A percentile compares a stretch with the other conserved stretches of the same genome.
Evolutionary conservation across 1,140 invertebrate species (phyloP).

Genomic region (Lepidostoma basale): DNA sequence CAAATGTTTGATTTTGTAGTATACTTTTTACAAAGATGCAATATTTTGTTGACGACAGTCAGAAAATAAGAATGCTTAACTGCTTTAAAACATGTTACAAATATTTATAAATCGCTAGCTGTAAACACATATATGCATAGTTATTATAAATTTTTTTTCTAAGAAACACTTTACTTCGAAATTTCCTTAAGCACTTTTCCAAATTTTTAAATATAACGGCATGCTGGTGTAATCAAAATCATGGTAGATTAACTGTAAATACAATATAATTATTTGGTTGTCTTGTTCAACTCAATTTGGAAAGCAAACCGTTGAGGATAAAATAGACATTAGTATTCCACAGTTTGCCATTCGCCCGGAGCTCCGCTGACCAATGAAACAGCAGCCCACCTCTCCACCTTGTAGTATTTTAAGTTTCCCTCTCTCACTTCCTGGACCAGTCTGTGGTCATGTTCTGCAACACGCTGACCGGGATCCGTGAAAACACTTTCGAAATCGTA

Average conservation of each 20-base stretch:
- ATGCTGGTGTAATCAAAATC: not conserved
- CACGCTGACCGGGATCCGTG: not conserved
- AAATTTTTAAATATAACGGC: not conserved
- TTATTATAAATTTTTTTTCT: no score
- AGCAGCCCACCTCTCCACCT: slow-evolving; percentile 25
- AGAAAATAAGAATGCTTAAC: no score
- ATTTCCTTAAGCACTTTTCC: no score
- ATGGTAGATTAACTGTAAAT: not conserved
- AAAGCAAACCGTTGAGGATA: not conserved
- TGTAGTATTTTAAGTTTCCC: slow-evolving; percentile 21
- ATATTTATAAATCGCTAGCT: no score
- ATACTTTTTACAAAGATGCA: no score
- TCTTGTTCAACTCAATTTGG: not conserved
- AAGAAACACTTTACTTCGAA: no score
- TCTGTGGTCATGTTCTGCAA: slow-evolving; percentile 5
- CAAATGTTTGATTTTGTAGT: no score
- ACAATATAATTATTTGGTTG: not conserved
- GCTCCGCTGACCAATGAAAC: slow-evolving; percentile 15
- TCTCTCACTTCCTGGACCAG: slow-evolving; percentile 8
- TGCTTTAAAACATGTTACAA: no score
- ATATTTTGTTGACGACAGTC: no score
- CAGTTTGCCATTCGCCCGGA: not conserved
- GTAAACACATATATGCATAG: no score
- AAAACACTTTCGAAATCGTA: not conserved
- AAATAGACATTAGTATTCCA: not conserved